A percentile compares a stretch with the other conserved stretches of the same genome.
These are phyloP conservation scores for Parazoanthus swiftii DNA, from an alignment of 92 coral and sea anemone species.

Conservation along the genomic window DNA sequence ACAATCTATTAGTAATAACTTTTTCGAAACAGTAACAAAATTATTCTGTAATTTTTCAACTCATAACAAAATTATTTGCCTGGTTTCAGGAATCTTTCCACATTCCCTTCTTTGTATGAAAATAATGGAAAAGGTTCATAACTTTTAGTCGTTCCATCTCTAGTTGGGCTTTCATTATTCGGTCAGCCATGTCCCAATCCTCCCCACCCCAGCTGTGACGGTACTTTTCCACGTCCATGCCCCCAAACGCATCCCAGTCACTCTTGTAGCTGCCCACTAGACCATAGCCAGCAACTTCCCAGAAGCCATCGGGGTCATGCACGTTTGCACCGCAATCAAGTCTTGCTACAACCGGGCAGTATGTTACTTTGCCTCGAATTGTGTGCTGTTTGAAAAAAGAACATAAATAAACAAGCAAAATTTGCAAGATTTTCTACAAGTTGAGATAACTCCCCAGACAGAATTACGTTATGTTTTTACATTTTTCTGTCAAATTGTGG, in stretches of 20 bases:
- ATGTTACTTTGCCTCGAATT: conserved; percentile 62
- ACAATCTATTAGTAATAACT: too few species aligned
- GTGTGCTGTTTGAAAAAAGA: conserved; percentile 63
- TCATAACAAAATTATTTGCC: not conserved
- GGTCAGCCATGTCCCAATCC: conserved; percentile 88
- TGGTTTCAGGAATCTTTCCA: conserved; percentile 56
- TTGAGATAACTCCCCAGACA: too few species aligned
- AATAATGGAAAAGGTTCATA: conserved; percentile 70
- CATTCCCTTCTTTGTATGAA: conserved; percentile 84
- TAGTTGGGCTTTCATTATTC: conserved; percentile 74
- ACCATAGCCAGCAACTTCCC: conserved; percentile 88
- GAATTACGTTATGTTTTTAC: too few species aligned
- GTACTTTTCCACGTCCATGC: conserved; percentile 83
- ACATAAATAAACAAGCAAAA: not conserved
- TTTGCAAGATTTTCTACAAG: too few species aligned
- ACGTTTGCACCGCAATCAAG: conserved; percentile 72
- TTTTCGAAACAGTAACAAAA: too few species aligned
- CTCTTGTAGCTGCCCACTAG: conserved; percentile 82
- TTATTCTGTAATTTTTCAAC: too few species aligned
- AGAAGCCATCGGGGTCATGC: conserved; percentile 61
- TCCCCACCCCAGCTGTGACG: conserved; percentile 92
- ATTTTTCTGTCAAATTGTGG: too few species aligned
- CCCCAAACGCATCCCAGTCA: conserved; percentile 96
- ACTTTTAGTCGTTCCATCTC: conserved; percentile 85
- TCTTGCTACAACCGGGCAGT: conserved; percentile 72